Evolutionary conservation across 2,113 vertebrate genomes (phyloP).

Genomic region (Emydura subglobosa): DNA sequence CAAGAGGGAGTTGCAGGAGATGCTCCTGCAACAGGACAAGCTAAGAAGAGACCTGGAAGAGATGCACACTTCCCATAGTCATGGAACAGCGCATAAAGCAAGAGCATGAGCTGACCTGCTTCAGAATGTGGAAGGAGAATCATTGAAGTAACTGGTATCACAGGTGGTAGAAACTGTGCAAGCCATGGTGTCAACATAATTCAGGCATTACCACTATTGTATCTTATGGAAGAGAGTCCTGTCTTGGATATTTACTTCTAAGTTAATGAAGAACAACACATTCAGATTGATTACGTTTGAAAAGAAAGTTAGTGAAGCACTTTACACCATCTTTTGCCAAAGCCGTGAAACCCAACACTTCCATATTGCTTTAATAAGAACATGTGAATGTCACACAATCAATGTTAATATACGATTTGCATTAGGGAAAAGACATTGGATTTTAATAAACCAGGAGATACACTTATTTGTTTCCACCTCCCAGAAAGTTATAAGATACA

Average conservation of each 20-base stretch:
- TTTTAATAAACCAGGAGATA: background rate
- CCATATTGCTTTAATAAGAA: background rate
- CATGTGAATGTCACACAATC: background rate
- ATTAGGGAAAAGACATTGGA: background rate
- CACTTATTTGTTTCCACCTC: background rate
- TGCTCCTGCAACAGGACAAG: too few species aligned
- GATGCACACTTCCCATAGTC: too few species aligned
- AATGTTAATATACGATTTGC: background rate
- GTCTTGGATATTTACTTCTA: background rate
- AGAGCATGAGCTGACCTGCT: too few species aligned
- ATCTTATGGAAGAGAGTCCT: background rate
- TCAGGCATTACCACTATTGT: background rate
- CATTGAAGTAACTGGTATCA: background rate
- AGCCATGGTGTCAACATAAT: background rate
- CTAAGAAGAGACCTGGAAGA: too few species aligned
- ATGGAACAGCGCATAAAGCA: too few species aligned
- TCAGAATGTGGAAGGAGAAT: too few species aligned
- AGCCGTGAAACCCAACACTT: background rate
- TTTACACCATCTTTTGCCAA: background rate
- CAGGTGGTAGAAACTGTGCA: background rate
- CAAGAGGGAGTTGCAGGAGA: too few species aligned
- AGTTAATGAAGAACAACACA: background rate
- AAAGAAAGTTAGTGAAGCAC: background rate
- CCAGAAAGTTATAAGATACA: background rate
- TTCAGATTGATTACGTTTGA: background rate